Evolutionary conservation across 2,113 vertebrate genomes (phyloP), one percentile per base, ranked within the genome.

Genomic region (Atrichornis clamosus): DNA sequence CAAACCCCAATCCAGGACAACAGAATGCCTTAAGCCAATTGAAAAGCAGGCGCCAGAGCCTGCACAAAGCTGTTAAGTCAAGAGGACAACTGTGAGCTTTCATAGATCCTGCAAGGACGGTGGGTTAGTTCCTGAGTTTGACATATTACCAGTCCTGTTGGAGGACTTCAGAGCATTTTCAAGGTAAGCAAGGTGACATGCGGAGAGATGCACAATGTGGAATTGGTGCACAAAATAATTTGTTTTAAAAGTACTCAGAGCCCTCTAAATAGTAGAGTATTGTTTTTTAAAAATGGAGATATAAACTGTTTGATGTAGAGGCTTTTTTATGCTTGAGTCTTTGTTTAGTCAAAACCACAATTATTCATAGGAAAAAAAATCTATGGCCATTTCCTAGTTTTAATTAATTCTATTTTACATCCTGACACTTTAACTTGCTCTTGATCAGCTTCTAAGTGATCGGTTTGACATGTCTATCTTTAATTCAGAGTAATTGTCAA

Each of bases 361-460:
- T 90, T 87, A 69, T 63, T 87, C 39, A 77, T 52, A 18, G 32
- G 11, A 37, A 85, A 87, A 87, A 91, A 94, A 67, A 62, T 79
- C 76, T 79, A 62, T 70, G 76, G 35, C 35, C 16, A 88, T 85
- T 88, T 96, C 93, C 81, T 85, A 73, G n/a, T 53, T 90, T 93
- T 90, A 96, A 96, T 97, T 95, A 95, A 96, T 95, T 84, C 93
- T 93, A 72, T 81, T 95, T 87, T 95, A 92, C 46, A 89, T 89
- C 60, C 52, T 94, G 86, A 93, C 85, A 79, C 46, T 96, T 95
- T 69, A 93, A 90, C 90, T 96, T 95, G 56, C 60, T 95, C 75
- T 95, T 96, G 83, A 97, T 95, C 73, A 92, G 62, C 92, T 95
- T 96, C 83, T 93, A 97, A 95, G 89, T 91, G 49, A 95, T 95